A percentile compares a stretch with the other conserved stretches of the same genome.
These are phyloP conservation scores for Lochmaea crataegi DNA, from an alignment of 2,888 invertebrate genomes.

Conservation along the genomic window DNA sequence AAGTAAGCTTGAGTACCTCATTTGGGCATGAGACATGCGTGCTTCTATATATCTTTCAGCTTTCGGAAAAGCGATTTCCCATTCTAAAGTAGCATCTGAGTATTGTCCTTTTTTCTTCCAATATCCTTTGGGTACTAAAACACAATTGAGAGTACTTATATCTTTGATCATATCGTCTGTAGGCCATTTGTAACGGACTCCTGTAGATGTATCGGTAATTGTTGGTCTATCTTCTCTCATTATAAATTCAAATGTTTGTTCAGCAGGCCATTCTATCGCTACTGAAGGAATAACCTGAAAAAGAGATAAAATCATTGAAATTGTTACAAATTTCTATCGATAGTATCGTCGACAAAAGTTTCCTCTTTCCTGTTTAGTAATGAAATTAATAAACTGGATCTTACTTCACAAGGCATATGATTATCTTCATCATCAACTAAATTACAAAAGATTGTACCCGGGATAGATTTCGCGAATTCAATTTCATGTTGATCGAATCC, in stretches of 20 bases:
- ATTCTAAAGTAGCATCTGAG: constrained; percentile 71
- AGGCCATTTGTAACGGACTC: constrained; percentile 76
- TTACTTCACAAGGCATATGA: constrained; percentile 77
- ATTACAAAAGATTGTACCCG: constrained; percentile 75
- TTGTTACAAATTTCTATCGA: too few relatives aligned
- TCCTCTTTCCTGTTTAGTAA: neutral
- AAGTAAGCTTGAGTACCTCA: constrained; percentile 67
- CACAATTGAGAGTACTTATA: constrained; percentile 75
- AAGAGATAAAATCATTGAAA: neutral
- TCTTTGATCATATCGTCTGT: constrained; percentile 75
- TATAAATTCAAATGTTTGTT: constrained; percentile 78
- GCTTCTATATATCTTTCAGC: constrained; percentile 82
- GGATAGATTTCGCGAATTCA: constrained; percentile 70
- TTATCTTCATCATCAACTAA: constrained; percentile 60
- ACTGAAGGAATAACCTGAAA: constrained; percentile 76
- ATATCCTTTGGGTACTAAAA: constrained; percentile 78
- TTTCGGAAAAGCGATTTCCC: constrained; percentile 82
- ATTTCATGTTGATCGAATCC: constrained; percentile 71
- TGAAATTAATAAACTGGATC: constrained; percentile 69
- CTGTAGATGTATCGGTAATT: constrained; percentile 47
- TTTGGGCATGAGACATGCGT: constrained; percentile 77
- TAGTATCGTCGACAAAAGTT: too few relatives aligned
- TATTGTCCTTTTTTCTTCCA: constrained; percentile 69
- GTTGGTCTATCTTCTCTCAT: constrained; percentile 68
- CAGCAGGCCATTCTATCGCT: constrained; percentile 78